These are phyloP conservation scores for Myotis myotis DNA, from an alignment of 2,797 vertebrate species.

Conservation along the genomic window DNA sequence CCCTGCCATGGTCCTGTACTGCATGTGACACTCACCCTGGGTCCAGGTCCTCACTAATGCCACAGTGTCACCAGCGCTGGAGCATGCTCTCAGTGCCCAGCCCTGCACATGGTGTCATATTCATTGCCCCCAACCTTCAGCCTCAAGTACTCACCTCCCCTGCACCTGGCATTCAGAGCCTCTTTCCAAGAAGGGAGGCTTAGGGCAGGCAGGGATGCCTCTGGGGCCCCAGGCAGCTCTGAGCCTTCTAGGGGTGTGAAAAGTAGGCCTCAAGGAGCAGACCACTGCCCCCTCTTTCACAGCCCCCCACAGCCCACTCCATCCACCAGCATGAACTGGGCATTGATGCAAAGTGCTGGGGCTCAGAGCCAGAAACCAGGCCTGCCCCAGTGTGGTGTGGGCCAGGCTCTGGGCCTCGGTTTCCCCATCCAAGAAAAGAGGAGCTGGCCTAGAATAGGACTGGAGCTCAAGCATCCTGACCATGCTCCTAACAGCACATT, in stretches of 20 bases:
- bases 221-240: background rate
- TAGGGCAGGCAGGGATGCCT: no score
- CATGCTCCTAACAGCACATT: background rate
- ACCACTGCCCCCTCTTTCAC: background rate
- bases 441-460: background rate
- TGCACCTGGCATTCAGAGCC: background rate
- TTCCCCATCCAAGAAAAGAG: background rate
- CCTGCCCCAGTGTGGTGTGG: background rate
- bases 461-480: background rate
- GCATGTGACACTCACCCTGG: background rate
- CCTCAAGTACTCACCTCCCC: background rate
- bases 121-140: background rate
- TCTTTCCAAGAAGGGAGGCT: background rate
- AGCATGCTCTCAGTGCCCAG: background rate
- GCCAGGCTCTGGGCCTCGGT: background rate
- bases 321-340: background rate
- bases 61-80: background rate
- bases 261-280: background rate
- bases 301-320: background rate
- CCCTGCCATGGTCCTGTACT: background rate
- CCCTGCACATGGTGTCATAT: background rate
- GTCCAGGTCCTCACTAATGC: background rate
- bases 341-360: background rate
- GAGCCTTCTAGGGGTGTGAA: background rate
- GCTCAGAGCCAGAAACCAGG: background rate